These are phyloP conservation scores for Megatriorchis doriae DNA, from an alignment of 2,113 vertebrate species.

Conservation along the genomic window DNA sequence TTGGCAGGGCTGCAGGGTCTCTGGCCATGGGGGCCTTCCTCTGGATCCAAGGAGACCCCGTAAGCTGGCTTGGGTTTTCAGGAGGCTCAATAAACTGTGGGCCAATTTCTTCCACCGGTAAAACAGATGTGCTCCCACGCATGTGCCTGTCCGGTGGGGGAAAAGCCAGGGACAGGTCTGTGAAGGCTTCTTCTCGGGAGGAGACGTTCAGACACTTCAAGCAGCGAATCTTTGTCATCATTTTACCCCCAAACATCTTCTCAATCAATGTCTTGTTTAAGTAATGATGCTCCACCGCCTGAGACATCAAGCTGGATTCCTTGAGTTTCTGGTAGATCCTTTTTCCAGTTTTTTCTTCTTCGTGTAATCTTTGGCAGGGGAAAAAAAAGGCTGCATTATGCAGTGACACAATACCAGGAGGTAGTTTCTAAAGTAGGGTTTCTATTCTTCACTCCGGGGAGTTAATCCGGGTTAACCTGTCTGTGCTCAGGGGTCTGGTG, in stretches of 20 bases:
- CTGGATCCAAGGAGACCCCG: slow-evolving; percentile 11
- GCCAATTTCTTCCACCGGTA: slow-evolving; percentile 37
- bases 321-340: slow-evolving; percentile 77
- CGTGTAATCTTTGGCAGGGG: slow-evolving; percentile 69
- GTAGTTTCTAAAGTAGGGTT: neutral
- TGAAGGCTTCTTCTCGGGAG: slow-evolving; percentile 81
- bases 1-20: neutral
- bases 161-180: slow-evolving; percentile 81
- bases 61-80: neutral
- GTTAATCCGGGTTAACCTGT: neutral
- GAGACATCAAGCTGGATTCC: slow-evolving; percentile 61
- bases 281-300: slow-evolving; percentile 11
- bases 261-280: slow-evolving; percentile 74
- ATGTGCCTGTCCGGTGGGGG: slow-evolving; percentile 52
- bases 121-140: neutral
- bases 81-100: neutral
- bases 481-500: neutral
- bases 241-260: slow-evolving; percentile 84
- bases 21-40: slow-evolving; percentile 24
- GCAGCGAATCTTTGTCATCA: slow-evolving; percentile 79
- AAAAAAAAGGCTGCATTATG: neutral
- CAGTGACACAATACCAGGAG: neutral
- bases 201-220: slow-evolving; percentile 78
- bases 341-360: slow-evolving; percentile 80
- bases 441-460: neutral